phyloP scores from a whole-genome alignment of 1,140 invertebrate species.

The Pseudachorutes palmiensis region DNA sequence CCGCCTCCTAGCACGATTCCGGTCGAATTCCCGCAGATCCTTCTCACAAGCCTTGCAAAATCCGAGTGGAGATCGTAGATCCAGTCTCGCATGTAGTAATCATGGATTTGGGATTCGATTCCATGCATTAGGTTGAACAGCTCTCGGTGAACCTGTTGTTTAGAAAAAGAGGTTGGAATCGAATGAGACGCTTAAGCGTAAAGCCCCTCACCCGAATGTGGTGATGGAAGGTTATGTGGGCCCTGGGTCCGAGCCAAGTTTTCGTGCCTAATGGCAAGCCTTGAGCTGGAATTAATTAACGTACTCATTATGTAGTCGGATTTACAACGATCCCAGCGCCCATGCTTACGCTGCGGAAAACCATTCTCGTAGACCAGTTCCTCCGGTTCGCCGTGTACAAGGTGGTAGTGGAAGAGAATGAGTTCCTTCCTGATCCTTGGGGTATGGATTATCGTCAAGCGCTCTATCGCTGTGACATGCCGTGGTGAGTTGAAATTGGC shows the following conservation, averaged over 20 bases:
- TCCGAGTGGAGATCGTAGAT: slow-evolving; percentile 13
- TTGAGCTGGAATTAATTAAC: too few relatives aligned
- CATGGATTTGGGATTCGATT: not conserved
- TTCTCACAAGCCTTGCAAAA: slow-evolving; percentile 16
- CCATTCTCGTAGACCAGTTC: too few relatives aligned
- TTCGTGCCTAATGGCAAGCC: slow-evolving; percentile 5
- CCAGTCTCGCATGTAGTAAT: not conserved
- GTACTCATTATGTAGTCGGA: too few relatives aligned
- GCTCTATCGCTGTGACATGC: slow-evolving; percentile 13
- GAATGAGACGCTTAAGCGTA: too few relatives aligned
- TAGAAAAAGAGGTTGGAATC: not conserved
- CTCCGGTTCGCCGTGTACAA: too few relatives aligned
- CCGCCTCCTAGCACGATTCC: slow-evolving; percentile 26
- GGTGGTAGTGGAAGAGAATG: slow-evolving; percentile 1
- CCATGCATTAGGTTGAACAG: not conserved
- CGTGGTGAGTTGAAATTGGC: not conserved
- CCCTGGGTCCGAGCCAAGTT: slow-evolving; percentile 13
- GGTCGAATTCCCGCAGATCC: slow-evolving; percentile 17
- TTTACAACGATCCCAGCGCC: too few relatives aligned
- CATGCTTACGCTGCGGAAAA: too few relatives aligned
- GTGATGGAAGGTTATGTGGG: slow-evolving; percentile 24
- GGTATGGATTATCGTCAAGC: slow-evolving; percentile 2
- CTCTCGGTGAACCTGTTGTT: not conserved
- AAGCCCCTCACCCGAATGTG: slow-evolving; percentile 23
- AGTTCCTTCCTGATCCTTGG: slow-evolving; percentile 26